Conservation (phyloP, 2,113 vertebrate species). For the Mastomys natalensis region DNA sequence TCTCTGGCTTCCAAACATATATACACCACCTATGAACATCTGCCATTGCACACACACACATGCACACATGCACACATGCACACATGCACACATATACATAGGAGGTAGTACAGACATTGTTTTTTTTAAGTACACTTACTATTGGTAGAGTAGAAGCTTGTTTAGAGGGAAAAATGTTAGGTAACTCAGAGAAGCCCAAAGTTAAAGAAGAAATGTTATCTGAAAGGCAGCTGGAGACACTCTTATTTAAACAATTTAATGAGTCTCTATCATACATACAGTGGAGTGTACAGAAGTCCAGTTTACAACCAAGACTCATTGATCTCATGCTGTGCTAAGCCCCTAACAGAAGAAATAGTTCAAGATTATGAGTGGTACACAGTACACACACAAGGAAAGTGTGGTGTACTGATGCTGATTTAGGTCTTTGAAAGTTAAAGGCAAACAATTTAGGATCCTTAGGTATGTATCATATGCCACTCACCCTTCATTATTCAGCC, state of each 20-base stretch:
- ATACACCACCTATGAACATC: not conserved
- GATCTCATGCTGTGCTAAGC: not conserved
- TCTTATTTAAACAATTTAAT: not conserved
- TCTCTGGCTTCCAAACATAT: not conserved
- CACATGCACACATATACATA: not conserved
- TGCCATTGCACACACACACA: fast-evolving
- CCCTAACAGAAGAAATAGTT: not conserved
- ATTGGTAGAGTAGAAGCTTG: not conserved
- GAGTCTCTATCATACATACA: not conserved
- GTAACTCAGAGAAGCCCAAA: not conserved
- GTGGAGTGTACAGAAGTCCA: not conserved
- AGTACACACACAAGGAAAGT: not conserved
- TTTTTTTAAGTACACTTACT: not conserved
- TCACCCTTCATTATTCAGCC: not conserved
- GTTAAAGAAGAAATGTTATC: not conserved
- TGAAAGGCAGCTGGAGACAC: not conserved
- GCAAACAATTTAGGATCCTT: not conserved
- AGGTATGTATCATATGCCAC: not conserved
- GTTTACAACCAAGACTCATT: not conserved
- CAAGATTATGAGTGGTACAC: not conserved
- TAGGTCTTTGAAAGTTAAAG: constrained; percentile 12
- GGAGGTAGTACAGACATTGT: not conserved
- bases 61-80: not conserved
- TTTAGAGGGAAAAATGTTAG: not conserved
- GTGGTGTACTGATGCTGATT: not conserved